Percentiles rank a stretch among this genome's conserved stretches.
Evolutionary conservation across 2,797 vertebrate species (phyloP).

Genomic region (Cryptoblepharus egeriae): DNA sequence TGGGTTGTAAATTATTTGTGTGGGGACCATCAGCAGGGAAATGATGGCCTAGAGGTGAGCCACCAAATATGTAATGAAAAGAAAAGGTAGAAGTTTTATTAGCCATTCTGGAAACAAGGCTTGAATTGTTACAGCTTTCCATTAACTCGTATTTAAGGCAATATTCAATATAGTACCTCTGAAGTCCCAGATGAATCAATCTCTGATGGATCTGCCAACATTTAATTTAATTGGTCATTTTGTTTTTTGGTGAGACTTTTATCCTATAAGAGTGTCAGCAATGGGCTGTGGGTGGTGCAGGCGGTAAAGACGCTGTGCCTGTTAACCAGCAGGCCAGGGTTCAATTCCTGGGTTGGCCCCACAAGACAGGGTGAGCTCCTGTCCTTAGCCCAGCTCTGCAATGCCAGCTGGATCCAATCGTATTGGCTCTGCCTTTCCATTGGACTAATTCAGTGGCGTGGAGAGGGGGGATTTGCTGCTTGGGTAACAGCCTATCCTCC

Average conservation of each 20-base stretch:
- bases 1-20: background rate
- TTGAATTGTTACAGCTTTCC: slow-evolving; percentile 2
- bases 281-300: too few relatives aligned
- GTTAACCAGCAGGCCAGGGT: too few relatives aligned
- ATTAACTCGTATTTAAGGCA: background rate
- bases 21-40: background rate
- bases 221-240: background rate
- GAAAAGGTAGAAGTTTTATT: background rate
- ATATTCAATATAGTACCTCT: background rate
- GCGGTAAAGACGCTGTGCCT: too few relatives aligned
- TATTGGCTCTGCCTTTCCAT: too few relatives aligned
- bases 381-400: too few relatives aligned
- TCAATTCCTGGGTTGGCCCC: too few relatives aligned
- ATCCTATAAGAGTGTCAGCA: background rate
- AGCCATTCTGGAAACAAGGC: background rate
- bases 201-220: background rate
- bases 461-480: too few relatives aligned
- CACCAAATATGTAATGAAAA: background rate
- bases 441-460: too few relatives aligned
- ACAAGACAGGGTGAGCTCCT: too few relatives aligned
- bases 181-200: background rate
- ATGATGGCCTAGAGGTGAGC: background rate
- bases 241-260: background rate
- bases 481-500: too few relatives aligned
- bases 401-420: too few relatives aligned